Conservation (phyloP, 2,113 vertebrate species). For the Bos javanicus region DNA sequence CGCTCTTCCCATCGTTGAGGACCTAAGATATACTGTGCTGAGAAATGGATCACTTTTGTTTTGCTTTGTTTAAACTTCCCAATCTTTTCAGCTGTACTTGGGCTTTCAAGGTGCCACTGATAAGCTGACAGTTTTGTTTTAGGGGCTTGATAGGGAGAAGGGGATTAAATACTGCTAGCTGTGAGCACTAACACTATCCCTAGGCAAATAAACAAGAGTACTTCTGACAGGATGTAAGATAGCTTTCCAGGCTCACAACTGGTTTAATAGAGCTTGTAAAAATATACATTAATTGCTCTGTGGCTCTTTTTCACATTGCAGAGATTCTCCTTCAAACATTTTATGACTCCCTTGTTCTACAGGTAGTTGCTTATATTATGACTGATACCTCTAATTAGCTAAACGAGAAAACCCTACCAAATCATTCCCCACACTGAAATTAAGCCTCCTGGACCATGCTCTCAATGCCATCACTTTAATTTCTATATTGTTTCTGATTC, state of each 20-base stretch:
- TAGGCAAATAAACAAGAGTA: conserved; percentile 38
- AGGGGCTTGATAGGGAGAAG: neutral
- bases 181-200: conserved; percentile 7
- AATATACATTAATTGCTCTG: conserved; percentile 22
- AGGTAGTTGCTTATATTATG: conserved; percentile 55
- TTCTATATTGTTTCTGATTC: neutral
- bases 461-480: neutral
- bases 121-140: conserved; percentile 52
- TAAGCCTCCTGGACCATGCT: neutral
- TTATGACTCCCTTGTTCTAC: conserved; percentile 44
- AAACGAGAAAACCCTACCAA: conserved; percentile 35
- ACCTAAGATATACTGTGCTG: neutral
- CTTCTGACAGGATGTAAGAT: conserved; percentile 36
- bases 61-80: conserved; percentile 48
- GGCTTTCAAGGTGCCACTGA: conserved; percentile 44
- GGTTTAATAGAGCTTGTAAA: neutral
- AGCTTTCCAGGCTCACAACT: conserved; percentile 28
- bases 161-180: conserved; percentile 52
- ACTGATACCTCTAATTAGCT: conserved; percentile 57
- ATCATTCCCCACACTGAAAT: neutral
- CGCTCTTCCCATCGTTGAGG: neutral
- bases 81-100: neutral
- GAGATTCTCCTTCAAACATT: conserved; percentile 32
- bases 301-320: neutral
- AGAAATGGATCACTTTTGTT: neutral